These are phyloP conservation scores for Drosophila rhopaloa DNA, from an alignment of 1,140 invertebrate species.

Conservation along the genomic window DNA sequence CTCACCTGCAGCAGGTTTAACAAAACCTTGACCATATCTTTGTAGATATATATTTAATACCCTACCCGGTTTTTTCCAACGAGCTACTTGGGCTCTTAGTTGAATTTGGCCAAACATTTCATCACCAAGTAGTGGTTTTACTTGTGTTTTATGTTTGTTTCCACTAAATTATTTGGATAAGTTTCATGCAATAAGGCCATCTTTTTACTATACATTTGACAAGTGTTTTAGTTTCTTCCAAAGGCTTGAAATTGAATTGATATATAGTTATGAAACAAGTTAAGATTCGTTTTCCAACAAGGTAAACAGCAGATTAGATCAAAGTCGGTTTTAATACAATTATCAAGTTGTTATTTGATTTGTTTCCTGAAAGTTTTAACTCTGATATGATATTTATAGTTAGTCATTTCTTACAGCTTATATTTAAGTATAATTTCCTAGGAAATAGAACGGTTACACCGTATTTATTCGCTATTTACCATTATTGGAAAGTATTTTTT, in stretches of 20 bases:
- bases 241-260: too few species aligned
- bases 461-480: too few species aligned
- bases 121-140: constrained; percentile 1
- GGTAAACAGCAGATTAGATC: neutral
- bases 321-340: neutral
- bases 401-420: too few species aligned
- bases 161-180: constrained; percentile 17
- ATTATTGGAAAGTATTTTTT: too few species aligned
- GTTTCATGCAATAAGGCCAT: constrained; percentile 27
- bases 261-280: too few species aligned
- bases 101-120: constrained; percentile 20
- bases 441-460: too few species aligned
- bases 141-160: constrained; percentile 25
- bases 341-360: neutral
- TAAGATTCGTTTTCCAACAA: neutral
- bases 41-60: constrained; percentile 35
- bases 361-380: neutral
- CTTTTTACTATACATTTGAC: constrained; percentile 17
- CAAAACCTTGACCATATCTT: constrained; percentile 74
- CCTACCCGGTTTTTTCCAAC: constrained; percentile 11
- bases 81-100: constrained; percentile 22
- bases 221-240: neutral
- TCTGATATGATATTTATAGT: neutral
- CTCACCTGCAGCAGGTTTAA: constrained; percentile 71
- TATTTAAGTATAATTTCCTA: too few species aligned